These are phyloP conservation scores for Horisme vitalbata DNA, from an alignment of 2,888 invertebrate genomes.

Conservation along the genomic window DNA sequence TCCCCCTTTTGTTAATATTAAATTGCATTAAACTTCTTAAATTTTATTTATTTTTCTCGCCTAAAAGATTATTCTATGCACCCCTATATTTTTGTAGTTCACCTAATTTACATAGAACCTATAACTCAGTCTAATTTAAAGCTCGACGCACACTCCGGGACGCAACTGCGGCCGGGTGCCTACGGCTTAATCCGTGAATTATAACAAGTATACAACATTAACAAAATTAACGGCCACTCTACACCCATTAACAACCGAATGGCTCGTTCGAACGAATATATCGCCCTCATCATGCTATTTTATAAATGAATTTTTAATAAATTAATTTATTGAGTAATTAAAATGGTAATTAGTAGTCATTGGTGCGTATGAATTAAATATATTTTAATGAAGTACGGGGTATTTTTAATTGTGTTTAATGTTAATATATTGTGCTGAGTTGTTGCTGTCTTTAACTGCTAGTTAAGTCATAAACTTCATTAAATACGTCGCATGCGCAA, in stretches of 20 bases:
- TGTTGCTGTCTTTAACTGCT: slow-evolving; percentile 16
- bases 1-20: too few relatives aligned
- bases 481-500: too few relatives aligned
- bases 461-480: slow-evolving; percentile 10
- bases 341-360: slow-evolving; percentile 66
- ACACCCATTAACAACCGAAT: slow-evolving; percentile 51
- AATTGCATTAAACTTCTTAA: too few relatives aligned
- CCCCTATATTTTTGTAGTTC: slow-evolving; percentile 9
- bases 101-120: slow-evolving; percentile 21
- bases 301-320: slow-evolving; percentile 73
- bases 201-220: slow-evolving; percentile 70
- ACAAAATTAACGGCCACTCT: slow-evolving; percentile 59
- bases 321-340: slow-evolving; percentile 76
- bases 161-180: slow-evolving; percentile 18
- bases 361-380: slow-evolving; percentile 41
- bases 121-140: slow-evolving; percentile 39
- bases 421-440: slow-evolving; percentile 15
- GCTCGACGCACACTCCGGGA: slow-evolving; percentile 32
- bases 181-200: slow-evolving; percentile 60
- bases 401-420: slow-evolving; percentile 27
- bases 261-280: slow-evolving; percentile 45
- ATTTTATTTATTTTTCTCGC: too few relatives aligned
- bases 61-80: too few relatives aligned
- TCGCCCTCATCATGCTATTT: slow-evolving; percentile 48
- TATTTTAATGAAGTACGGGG: slow-evolving; percentile 30